These are phyloP conservation scores for Drosophila setosimentum DNA, from an alignment of 2,888 invertebrate genomes.

Conservation along the genomic window DNA sequence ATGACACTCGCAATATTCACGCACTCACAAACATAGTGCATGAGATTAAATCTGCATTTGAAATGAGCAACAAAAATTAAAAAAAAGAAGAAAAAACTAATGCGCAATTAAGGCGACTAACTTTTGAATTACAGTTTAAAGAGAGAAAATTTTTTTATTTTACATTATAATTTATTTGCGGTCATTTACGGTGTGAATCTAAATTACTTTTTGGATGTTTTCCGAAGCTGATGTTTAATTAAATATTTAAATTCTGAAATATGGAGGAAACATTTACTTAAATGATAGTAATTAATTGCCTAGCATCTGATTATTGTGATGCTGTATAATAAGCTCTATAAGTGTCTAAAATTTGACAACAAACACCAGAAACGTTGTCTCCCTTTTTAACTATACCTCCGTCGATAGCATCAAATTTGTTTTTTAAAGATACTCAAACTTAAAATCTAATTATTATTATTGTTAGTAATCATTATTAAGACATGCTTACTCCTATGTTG, in stretches of 20 bases:
- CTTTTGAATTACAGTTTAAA: neutral
- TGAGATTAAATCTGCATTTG: constrained; percentile 11
- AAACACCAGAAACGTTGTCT: neutral
- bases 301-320: neutral
- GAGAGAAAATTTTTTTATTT: neutral
- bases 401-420: neutral
- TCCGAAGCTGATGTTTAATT: neutral
- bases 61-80: neutral
- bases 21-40: constrained; percentile 9
- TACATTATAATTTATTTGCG: neutral
- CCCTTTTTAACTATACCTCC: rapidly evolving
- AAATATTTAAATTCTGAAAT: neutral
- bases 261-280: neutral
- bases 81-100: neutral
- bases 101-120: neutral
- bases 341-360: neutral
- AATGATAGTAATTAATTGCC: neutral
- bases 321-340: neutral
- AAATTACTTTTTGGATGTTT: neutral
- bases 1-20: constrained; percentile 68
- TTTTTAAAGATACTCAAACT: neutral
- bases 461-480: neutral
- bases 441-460: neutral
- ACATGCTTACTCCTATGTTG: neutral
- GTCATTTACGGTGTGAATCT: neutral